A percentile compares a stretch with the other conserved stretches of the same genome.
phyloP scores from a whole-genome alignment of 2,888 invertebrate genomes.

The Cosmorhoe ocellata region DNA sequence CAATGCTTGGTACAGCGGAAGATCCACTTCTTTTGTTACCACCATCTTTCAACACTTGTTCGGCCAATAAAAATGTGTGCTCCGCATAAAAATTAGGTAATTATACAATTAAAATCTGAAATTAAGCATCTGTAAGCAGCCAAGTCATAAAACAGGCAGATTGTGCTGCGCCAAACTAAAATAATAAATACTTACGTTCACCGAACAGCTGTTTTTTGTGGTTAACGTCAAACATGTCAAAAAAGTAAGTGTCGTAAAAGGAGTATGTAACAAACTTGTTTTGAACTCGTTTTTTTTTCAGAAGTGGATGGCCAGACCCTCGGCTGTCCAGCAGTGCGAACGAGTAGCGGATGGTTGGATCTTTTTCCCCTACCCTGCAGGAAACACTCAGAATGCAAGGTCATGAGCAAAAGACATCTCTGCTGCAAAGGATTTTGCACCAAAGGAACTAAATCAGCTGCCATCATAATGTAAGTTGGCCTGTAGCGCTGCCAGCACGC shows the following conservation, averaged over 20 bases:
- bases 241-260: no score
- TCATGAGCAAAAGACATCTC: constrained; percentile 78
- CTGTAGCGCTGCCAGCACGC: constrained; percentile 2
- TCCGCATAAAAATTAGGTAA: no score
- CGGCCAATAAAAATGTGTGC: no score
- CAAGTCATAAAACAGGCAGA: no score
- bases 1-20: constrained; percentile 20
- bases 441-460: constrained; percentile 62
- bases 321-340: constrained; percentile 71
- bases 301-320: constrained; percentile 59
- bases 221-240: no score
- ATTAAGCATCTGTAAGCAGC: no score
- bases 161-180: no score
- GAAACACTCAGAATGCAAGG: constrained; percentile 76
- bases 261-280: no score
- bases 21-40: constrained; percentile 82
- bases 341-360: constrained; percentile 76
- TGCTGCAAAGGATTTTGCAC: constrained; percentile 83
- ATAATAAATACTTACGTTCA: no score
- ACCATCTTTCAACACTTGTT: constrained; percentile 73
- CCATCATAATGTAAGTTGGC: constrained; percentile 55
- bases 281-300: constrained; percentile 24
- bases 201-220: no score
- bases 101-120: no score
- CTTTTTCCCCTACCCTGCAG: constrained; percentile 82